Percentiles rank a stretch among this genome's conserved stretches.
These are phyloP conservation scores for Psylliodes chrysocephalus DNA, from an alignment of 2,888 invertebrate genomes.

Conservation along the genomic window DNA sequence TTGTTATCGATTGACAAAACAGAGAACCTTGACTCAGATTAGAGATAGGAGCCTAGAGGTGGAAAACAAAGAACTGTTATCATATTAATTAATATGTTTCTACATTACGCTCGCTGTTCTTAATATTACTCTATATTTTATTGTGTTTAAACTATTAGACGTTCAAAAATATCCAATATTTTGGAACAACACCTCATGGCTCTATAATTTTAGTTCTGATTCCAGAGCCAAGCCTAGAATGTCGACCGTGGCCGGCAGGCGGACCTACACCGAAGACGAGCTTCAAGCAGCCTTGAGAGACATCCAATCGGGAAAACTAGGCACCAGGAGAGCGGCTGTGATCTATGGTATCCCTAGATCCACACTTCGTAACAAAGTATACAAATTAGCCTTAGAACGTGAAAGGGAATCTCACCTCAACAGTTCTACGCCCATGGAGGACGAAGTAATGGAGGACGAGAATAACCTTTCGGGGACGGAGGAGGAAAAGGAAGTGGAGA, in stretches of 20 bases:
- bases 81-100: too few species aligned
- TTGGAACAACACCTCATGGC: slow-evolving; percentile 38
- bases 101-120: too few species aligned
- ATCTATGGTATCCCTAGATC: slow-evolving; percentile 95
- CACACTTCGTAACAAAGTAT: slow-evolving; percentile 94
- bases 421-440: slow-evolving; percentile 56
- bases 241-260: slow-evolving; percentile 73
- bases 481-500: slow-evolving; percentile 71
- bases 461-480: slow-evolving; percentile 70
- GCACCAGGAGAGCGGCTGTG: slow-evolving; percentile 92
- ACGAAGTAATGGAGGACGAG: slow-evolving; percentile 69
- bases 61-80: too few species aligned
- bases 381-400: slow-evolving; percentile 81
- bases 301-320: slow-evolving; percentile 91
- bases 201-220: slow-evolving; percentile 65
- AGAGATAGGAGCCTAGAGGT: too few species aligned
- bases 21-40: too few species aligned
- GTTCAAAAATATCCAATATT: neutral
- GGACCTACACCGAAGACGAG: slow-evolving; percentile 95
- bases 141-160: too few species aligned
- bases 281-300: slow-evolving; percentile 93
- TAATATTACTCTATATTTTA: too few species aligned
- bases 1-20: too few species aligned
- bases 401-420: slow-evolving; percentile 73
- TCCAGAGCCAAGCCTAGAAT: slow-evolving; percentile 77